A percentile compares a stretch with the other conserved stretches of the same genome.
These are phyloP conservation scores for Trilocha varians DNA, from an alignment of 2,888 invertebrate species.

Conservation along the genomic window DNA sequence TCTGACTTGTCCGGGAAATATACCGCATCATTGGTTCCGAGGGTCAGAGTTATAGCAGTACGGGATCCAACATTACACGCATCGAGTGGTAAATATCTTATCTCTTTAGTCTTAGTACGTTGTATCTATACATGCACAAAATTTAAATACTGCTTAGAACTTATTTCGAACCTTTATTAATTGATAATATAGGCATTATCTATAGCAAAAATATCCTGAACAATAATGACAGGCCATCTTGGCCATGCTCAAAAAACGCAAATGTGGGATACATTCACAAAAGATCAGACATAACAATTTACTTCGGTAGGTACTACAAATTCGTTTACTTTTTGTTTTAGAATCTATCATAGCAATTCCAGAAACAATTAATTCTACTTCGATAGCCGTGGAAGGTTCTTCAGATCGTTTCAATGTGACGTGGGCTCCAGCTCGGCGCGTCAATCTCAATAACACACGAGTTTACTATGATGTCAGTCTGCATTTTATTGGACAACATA, in stretches of 20 bases:
- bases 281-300: too few relatives aligned
- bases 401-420: conserved; percentile 88
- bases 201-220: too few relatives aligned
- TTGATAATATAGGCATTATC: background rate
- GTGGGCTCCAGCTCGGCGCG: conserved; percentile 83
- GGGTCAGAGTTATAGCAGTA: conserved; percentile 80
- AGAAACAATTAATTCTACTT: conserved; percentile 76
- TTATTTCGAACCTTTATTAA: too few relatives aligned
- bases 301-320: too few relatives aligned
- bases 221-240: too few relatives aligned
- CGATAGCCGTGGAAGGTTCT: conserved; percentile 80
- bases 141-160: too few relatives aligned
- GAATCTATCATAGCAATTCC: conserved; percentile 80
- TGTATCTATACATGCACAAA: too few relatives aligned
- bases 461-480: conserved; percentile 88
- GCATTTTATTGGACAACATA: conserved; percentile 66
- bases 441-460: conserved; percentile 86
- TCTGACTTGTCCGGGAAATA: conserved; percentile 84
- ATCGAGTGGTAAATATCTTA: conserved; percentile 62
- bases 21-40: conserved; percentile 78
- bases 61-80: conserved; percentile 79
- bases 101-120: background rate
- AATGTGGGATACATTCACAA: too few relatives aligned
- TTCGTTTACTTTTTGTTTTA: conserved; percentile 17
- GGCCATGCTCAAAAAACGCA: too few relatives aligned